A percentile compares a stretch with the other conserved stretches of the same genome.
phyloP scores from a whole-genome alignment of 2,888 invertebrate species.

The Anarsia innoxiella region DNA sequence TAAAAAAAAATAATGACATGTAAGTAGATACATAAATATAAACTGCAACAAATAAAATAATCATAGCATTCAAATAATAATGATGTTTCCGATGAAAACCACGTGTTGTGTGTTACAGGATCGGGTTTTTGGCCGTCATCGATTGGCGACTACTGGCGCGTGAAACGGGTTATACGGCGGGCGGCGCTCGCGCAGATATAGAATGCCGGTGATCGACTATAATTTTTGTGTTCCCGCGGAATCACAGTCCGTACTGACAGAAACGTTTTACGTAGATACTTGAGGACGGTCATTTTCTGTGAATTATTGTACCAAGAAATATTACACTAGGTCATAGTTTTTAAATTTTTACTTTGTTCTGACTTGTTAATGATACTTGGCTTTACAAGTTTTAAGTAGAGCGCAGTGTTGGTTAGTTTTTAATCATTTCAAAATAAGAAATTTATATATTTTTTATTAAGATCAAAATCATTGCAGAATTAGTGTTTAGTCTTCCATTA shows the following conservation, averaged over 20 bases:
- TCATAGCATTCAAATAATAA: too few relatives aligned
- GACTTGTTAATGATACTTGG: not conserved
- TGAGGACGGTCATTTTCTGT: conserved; percentile 19
- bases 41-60: too few relatives aligned
- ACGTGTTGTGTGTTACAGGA: conserved; percentile 14
- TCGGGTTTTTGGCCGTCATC: conserved; percentile 31
- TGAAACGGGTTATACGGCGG: conserved; percentile 70
- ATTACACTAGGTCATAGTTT: conserved; percentile 8
- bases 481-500: too few relatives aligned
- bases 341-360: conserved; percentile 3
- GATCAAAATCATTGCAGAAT: too few relatives aligned
- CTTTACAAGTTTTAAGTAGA: not conserved
- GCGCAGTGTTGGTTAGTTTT: not conserved
- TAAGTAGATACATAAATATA: too few relatives aligned
- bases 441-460: too few relatives aligned
- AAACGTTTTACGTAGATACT: conserved; percentile 33
- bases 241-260: conserved; percentile 59
- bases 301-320: conserved; percentile 12
- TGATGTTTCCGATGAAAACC: too few relatives aligned
- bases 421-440: too few relatives aligned
- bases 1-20: too few relatives aligned
- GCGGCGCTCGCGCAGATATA: conserved; percentile 59
- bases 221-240: conserved; percentile 66
- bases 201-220: conserved; percentile 73
- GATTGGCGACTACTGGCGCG: conserved; percentile 63